phyloP scores from a whole-genome alignment of 2,888 invertebrate species.

The Coelinius sp. region DNA sequence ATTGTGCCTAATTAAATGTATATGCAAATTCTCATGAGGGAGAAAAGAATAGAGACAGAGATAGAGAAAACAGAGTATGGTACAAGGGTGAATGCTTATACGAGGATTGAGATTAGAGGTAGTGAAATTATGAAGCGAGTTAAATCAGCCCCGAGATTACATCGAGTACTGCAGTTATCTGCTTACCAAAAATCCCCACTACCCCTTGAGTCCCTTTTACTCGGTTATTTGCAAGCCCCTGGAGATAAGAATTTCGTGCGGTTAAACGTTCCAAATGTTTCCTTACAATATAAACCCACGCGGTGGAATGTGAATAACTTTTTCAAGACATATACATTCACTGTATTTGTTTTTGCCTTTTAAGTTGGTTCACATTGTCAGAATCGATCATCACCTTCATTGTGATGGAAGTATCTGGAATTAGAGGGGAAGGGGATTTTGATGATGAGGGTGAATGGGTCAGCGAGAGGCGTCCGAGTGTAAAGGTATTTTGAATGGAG shows the following conservation, averaged over 20 bases:
- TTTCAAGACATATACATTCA: background rate
- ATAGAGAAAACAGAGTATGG: conserved; percentile 24
- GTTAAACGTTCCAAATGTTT: conserved; percentile 40
- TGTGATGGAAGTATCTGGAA: background rate
- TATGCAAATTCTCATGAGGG: conserved; percentile 51
- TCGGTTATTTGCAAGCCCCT: conserved; percentile 59
- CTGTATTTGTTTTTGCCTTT: background rate
- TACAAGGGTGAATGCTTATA: conserved; percentile 58
- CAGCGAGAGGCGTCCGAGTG: conserved; percentile 61
- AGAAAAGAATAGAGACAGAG: conserved; percentile 18
- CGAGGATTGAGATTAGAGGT: conserved; percentile 68
- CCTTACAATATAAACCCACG: conserved; percentile 8
- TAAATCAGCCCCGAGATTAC: conserved; percentile 69
- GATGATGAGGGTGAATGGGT: conserved; percentile 22
- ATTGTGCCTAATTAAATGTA: conserved; percentile 64
- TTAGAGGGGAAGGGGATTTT: background rate
- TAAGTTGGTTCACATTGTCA: background rate
- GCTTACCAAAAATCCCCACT: conserved; percentile 47
- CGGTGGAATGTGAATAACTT: background rate
- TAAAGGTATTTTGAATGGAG: conserved; percentile 66
- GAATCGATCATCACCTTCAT: background rate
- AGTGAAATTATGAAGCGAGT: conserved; percentile 69
- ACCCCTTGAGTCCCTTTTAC: conserved; percentile 42
- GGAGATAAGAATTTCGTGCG: conserved; percentile 48
- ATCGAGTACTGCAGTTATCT: conserved; percentile 67